These are phyloP conservation scores for Smittia aterrima DNA, from an alignment of 2,888 invertebrate genomes.

Conservation along the genomic window DNA sequence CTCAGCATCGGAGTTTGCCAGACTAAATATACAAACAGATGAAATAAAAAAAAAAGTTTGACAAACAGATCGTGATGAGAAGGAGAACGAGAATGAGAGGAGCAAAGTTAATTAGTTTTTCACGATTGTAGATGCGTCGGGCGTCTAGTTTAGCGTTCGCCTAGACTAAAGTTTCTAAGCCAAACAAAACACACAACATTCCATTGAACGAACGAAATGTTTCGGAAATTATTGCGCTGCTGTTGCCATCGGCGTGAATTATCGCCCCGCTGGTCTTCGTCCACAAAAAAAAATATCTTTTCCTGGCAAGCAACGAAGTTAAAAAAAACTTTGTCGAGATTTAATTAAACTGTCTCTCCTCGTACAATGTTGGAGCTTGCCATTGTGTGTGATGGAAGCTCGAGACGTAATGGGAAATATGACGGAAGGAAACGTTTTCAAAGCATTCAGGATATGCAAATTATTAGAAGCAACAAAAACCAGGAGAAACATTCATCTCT, in stretches of 20 bases:
- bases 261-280: conserved; percentile 16
- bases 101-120: conserved; percentile 40
- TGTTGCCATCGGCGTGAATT: conserved; percentile 25
- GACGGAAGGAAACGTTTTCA: conserved; percentile 34
- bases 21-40: conserved; percentile 16
- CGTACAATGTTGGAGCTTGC: conserved; percentile 16
- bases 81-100: neutral
- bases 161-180: neutral
- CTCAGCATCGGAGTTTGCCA: conserved; percentile 16
- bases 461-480: neutral
- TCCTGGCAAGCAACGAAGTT: neutral
- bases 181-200: neutral
- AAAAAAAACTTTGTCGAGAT: neutral
- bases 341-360: conserved; percentile 40
- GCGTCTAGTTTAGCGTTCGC: neutral
- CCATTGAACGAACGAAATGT: conserved; percentile 3
- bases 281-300: neutral
- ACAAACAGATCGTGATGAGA: conserved; percentile 27
- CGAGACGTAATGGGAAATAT: neutral
- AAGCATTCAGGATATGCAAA: conserved; percentile 38
- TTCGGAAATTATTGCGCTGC: conserved; percentile 31
- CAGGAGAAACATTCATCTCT: neutral
- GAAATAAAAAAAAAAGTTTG: no score
- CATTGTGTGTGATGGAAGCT: neutral
- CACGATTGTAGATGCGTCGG: conserved; percentile 26